phyloP scores from a whole-genome alignment of 2,888 invertebrate species.

The Aquatica leii region DNA sequence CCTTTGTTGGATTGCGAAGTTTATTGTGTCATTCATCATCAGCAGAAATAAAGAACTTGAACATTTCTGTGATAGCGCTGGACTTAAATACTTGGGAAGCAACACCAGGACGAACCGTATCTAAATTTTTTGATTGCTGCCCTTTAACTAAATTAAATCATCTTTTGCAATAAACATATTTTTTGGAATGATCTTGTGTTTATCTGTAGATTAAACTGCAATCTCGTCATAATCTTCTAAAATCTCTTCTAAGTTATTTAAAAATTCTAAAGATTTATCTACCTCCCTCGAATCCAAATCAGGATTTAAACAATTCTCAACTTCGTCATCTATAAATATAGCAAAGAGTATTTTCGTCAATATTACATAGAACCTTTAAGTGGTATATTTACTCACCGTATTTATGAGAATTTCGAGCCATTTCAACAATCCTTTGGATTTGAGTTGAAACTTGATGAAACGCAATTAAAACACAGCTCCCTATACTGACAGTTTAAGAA shows the following conservation, averaged over 20 bases:
- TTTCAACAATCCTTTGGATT: too few species aligned
- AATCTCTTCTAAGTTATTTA: too few species aligned
- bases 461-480: not conserved
- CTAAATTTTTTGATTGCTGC: not conserved
- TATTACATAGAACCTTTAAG: too few species aligned
- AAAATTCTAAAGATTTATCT: too few species aligned
- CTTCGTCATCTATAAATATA: too few species aligned
- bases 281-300: not conserved
- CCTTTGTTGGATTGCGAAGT: not conserved
- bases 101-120: not conserved
- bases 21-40: not conserved
- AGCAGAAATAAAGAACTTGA: too few species aligned
- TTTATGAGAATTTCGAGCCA: too few species aligned
- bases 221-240: not conserved
- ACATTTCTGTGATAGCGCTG: too few species aligned
- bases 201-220: not conserved
- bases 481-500: not conserved
- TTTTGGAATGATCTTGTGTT: not conserved
- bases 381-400: too few species aligned
- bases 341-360: too few species aligned
- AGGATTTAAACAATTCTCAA: too few species aligned
- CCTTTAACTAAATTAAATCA: not conserved
- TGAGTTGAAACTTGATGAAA: not conserved
- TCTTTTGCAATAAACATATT: not conserved
- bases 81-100: too few species aligned